Base-by-base conservation (phyloP, 1,140 invertebrate species). In the Papilio machaon region DNA sequence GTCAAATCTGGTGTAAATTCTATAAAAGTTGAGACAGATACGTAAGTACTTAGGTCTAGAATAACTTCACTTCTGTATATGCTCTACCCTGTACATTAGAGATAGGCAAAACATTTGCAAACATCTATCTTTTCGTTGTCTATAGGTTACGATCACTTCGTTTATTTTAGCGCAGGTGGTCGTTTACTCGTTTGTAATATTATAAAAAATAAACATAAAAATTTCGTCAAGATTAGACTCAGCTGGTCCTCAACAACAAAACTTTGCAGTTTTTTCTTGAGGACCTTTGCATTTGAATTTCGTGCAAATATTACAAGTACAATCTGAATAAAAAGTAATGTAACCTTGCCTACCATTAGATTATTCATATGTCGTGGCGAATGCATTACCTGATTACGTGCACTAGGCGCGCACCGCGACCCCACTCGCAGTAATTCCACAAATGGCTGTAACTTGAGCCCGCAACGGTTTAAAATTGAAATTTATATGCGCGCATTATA, bases 401-500 rank as follows among this genome's bases (percentile, higher is more conserved):
- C 77, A 79, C 77, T 79, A 79, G 58, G 47, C 81, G 76, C 73
- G 46, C 75, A 84, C 64, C 64, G 64, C 85, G 84, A 83, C 88
- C 87, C 86, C 86, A 80, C 70, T 81, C 84, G 81, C 78, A 83
- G 89, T 93, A 93, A 94, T 94, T 89, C 91, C 89, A 84, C 92
- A 94, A 94, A 94, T 94, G 92, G 92, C 81, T 88, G 92, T 91
- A 94, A 94, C 92, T 87, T 83, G 91, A 94, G 87, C 87, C 86
- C 30, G 85, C 83, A 84, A 87, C 84, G 92, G 88, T 92, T 92
- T 92, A 94, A 94, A 94, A 94, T 94, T 94, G 92, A 92, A 94
- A 94, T 94, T 94, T 94, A 94, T 94, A 94, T 92, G 90, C 89
- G 87, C 88, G 90, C 91, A 94, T 94, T 90, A 92, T 92, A 89